A percentile compares a stretch with the other conserved stretches of the same genome.
These are phyloP conservation scores for Coelopa frigida DNA, from an alignment of 1,140 invertebrate species.

Conservation along the genomic window DNA sequence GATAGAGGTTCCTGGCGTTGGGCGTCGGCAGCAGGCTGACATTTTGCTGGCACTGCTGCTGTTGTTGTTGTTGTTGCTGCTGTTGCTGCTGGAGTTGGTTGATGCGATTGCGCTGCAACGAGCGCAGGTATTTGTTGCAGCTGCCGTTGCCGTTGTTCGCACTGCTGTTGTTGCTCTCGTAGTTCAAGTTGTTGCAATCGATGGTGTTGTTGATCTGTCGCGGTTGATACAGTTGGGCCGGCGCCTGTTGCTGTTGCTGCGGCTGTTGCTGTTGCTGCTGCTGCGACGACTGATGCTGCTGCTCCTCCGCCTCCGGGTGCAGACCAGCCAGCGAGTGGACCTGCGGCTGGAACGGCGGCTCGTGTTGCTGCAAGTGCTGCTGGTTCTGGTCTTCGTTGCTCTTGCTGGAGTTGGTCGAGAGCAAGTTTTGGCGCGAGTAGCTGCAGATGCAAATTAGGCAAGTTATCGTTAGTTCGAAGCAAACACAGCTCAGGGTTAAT, in stretches of 20 bases:
- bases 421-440: constrained; percentile 76
- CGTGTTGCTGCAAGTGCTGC: constrained; percentile 24
- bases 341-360: constrained; percentile 3
- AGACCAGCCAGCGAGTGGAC: too few relatives aligned
- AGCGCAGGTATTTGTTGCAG: constrained; percentile 9
- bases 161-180: constrained; percentile 6
- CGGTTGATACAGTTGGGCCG: constrained; percentile 15
- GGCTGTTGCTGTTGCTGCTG: constrained; percentile 19
- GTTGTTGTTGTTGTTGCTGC: constrained; percentile 18
- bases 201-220: background rate
- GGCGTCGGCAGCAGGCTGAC: too few relatives aligned
- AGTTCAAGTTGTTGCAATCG: constrained; percentile 22
- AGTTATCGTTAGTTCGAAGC: too few relatives aligned
- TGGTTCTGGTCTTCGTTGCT: constrained; percentile 50
- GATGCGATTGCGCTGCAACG: constrained; percentile 10
- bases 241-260: constrained; percentile 18
- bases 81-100: constrained; percentile 25
- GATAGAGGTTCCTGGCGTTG: too few relatives aligned
- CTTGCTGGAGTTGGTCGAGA: constrained; percentile 60
- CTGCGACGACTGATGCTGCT: constrained; percentile 5
- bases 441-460: constrained; percentile 47
- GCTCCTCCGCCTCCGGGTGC: background rate
- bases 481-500: too few relatives aligned
- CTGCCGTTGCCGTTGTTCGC: constrained; percentile 8
- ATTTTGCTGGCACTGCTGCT: constrained; percentile 1